Evolutionary conservation across 2,888 invertebrate genomes (phyloP).

Genomic region (Baronia brevicornis): DNA sequence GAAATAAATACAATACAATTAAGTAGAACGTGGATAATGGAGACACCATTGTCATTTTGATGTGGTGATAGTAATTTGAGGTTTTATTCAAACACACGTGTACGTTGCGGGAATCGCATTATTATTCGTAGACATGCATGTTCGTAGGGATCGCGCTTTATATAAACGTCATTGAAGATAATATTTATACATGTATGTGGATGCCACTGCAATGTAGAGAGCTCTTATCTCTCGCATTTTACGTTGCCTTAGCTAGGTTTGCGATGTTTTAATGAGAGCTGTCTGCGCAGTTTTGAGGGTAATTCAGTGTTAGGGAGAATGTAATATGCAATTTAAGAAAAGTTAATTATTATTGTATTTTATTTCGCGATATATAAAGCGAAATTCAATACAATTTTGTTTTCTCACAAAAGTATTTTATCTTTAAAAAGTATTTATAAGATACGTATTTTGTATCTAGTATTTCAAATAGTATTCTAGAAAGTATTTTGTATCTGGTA

Average conservation of each 20-base stretch:
- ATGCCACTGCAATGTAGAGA: constrained; percentile 12
- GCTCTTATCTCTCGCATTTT: constrained; percentile 13
- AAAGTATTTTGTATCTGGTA: too few relatives aligned
- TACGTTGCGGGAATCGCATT: constrained; percentile 35
- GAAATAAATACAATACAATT: too few relatives aligned
- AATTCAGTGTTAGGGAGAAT: constrained; percentile 16
- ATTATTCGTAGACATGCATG: constrained; percentile 66
- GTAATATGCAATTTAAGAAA: constrained; percentile 13
- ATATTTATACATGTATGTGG: constrained; percentile 14
- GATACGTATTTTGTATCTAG: too few relatives aligned
- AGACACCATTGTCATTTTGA: constrained; percentile 5
- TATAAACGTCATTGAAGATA: constrained; percentile 5
- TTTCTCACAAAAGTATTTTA: too few relatives aligned
- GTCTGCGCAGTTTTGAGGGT: constrained; percentile 15
- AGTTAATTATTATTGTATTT: constrained; percentile 6
- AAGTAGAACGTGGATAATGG: too few relatives aligned
- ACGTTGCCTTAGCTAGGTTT: constrained; percentile 14
- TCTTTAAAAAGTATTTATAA: too few relatives aligned
- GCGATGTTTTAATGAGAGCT: constrained; percentile 16
- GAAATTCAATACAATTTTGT: too few relatives aligned
- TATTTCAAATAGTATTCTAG: too few relatives aligned
- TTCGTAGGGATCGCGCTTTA: constrained; percentile 29
- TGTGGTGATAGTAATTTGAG: constrained; percentile 28
- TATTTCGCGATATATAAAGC: too few relatives aligned
- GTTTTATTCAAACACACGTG: constrained; percentile 60